Percentiles rank a stretch among this genome's conserved stretches.
Evolutionary conservation across 2,888 invertebrate genomes (phyloP).

Genomic region (Amiota mariae): DNA sequence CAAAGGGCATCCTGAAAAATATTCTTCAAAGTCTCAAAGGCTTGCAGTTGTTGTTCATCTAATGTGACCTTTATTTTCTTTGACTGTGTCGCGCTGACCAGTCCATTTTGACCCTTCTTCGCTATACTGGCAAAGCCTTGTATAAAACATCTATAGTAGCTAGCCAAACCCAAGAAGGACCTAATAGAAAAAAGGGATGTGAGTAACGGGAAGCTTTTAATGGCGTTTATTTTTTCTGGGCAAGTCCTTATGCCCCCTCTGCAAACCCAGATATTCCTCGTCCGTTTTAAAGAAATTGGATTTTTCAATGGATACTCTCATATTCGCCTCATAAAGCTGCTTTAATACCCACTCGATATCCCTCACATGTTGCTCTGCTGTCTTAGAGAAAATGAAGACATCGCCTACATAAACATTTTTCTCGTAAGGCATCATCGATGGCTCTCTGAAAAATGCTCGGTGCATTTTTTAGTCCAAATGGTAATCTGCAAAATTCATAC

Average conservation of each 20-base stretch:
- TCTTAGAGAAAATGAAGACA: too few relatives aligned
- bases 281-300: background rate
- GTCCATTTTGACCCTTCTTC: background rate
- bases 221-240: background rate
- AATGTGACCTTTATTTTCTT: conserved; percentile 1
- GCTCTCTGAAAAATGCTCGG: too few relatives aligned
- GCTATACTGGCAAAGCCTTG: background rate
- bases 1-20: background rate
- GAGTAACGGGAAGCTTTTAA: background rate
- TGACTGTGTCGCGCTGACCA: background rate
- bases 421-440: too few relatives aligned
- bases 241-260: background rate
- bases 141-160: background rate
- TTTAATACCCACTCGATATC: background rate
- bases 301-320: background rate
- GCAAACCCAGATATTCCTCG: background rate
- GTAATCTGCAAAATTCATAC: background rate
- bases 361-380: too few relatives aligned
- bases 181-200: background rate
- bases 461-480: too few relatives aligned
- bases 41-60: background rate
- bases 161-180: conserved; percentile 7
- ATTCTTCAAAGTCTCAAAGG: background rate
- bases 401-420: too few relatives aligned
- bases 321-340: background rate